Conservation (phyloP, 2,113 vertebrate genomes). For the Cinclus mexicanus region DNA sequence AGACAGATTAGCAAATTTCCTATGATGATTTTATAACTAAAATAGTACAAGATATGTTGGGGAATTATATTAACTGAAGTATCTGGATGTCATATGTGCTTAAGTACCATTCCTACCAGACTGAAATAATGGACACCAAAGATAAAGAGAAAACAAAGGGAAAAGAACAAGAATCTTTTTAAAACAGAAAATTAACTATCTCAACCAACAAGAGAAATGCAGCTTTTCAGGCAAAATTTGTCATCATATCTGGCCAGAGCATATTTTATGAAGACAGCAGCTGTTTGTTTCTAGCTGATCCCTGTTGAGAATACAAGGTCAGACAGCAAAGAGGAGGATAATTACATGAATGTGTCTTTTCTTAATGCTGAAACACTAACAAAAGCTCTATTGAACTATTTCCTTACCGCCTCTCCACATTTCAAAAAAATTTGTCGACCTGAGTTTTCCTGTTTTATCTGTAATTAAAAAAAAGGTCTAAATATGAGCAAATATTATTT, state of each 20-base stretch:
- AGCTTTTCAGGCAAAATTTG: neutral
- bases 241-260: neutral
- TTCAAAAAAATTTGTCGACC: conserved; percentile 46
- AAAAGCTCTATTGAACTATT: neutral
- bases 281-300: neutral
- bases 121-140: neutral
- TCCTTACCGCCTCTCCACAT: conserved; percentile 74
- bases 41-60: neutral
- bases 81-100: neutral
- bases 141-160: neutral
- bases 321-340: neutral
- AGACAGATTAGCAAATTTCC: neutral
- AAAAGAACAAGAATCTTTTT: too few relatives aligned
- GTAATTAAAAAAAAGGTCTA: conserved; percentile 9
- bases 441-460: conserved; percentile 71
- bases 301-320: neutral
- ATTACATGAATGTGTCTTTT: neutral
- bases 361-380: neutral
- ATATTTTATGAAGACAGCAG: neutral
- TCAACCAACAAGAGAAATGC: neutral
- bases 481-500: neutral
- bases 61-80: neutral
- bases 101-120: neutral
- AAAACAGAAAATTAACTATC: neutral
- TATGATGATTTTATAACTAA: neutral